Percentiles rank a stretch among this genome's conserved stretches.
Conservation (phyloP, 1,140 invertebrate genomes). For the Proales similis region DNA sequence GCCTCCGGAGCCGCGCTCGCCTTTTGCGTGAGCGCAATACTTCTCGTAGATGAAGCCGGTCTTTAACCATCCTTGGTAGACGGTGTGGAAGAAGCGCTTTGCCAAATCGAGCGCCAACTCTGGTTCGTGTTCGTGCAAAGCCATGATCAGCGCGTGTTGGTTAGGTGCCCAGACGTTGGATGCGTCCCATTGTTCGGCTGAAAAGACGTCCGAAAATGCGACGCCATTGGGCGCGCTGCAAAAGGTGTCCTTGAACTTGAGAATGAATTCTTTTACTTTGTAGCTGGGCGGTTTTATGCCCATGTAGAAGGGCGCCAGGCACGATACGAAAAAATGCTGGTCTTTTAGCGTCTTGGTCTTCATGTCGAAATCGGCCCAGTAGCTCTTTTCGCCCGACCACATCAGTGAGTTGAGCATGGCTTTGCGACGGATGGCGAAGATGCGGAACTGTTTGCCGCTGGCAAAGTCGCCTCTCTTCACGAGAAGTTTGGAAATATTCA, state of each 20-base stretch:
- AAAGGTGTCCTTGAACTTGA: neutral
- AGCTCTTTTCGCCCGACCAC: slow-evolving; percentile 75
- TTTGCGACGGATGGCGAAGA: slow-evolving; percentile 54
- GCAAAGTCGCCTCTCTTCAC: slow-evolving; percentile 59
- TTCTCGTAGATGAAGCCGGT: slow-evolving; percentile 76
- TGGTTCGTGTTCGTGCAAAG: slow-evolving; percentile 56
- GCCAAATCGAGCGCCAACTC: slow-evolving; percentile 67
- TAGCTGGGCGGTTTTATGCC: slow-evolving; percentile 44
- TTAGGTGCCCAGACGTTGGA: slow-evolving; percentile 86
- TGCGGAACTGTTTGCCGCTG: slow-evolving; percentile 61
- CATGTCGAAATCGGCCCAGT: slow-evolving; percentile 79
- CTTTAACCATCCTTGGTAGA: slow-evolving; percentile 69
- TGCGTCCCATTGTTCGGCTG: slow-evolving; percentile 86
- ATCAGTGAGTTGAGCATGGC: slow-evolving; percentile 66
- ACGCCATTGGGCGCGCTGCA: slow-evolving; percentile 55
- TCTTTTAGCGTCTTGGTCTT: slow-evolving; percentile 60
- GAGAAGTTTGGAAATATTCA: slow-evolving; percentile 55
- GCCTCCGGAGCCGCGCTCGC: slow-evolving; percentile 71
- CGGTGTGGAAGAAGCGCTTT: slow-evolving; percentile 71
- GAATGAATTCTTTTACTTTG: neutral
- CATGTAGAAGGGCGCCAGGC: slow-evolving; percentile 75
- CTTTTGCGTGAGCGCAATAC: slow-evolving; percentile 65
- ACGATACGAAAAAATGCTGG: slow-evolving; percentile 70
- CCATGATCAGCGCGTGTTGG: slow-evolving; percentile 48
- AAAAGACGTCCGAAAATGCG: slow-evolving; percentile 69